Conservation (phyloP, 2,888 invertebrate species). For the Phortica okadai region DNA sequence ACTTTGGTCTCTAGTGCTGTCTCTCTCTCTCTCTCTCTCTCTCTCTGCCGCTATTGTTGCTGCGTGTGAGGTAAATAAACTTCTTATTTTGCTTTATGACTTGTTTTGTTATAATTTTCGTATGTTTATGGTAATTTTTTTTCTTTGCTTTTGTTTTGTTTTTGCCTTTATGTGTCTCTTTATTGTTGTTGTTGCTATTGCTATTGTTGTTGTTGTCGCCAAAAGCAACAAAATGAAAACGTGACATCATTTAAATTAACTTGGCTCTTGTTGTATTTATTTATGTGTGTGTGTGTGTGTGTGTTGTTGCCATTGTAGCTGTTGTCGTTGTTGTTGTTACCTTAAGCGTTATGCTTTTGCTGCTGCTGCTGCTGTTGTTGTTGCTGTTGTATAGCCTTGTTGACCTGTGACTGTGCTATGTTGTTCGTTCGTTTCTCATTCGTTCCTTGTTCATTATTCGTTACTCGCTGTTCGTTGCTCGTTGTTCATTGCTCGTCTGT, state of each 20-base stretch:
- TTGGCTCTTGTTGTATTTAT: conserved; percentile 9
- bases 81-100: conserved; percentile 27
- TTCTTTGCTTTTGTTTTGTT: conserved; percentile 30
- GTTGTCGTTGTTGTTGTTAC: conserved; percentile 30
- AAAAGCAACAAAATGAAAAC: conserved; percentile 18
- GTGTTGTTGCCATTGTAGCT: neutral
- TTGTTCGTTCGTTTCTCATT: neutral
- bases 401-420: conserved; percentile 15
- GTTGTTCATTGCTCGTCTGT: neutral
- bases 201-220: conserved; percentile 4
- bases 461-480: neutral
- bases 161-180: conserved; percentile 40
- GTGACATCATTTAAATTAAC: conserved; percentile 35
- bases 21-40: too few species aligned
- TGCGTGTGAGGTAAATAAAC: conserved; percentile 19
- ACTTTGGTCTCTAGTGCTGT: too few species aligned
- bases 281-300: neutral
- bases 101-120: conserved; percentile 43
- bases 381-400: conserved; percentile 11
- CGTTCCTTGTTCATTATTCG: too few species aligned
- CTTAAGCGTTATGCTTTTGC: neutral
- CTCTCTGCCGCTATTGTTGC: neutral
- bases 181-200: conserved; percentile 39
- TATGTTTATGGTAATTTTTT: conserved; percentile 57
- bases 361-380: neutral